These are phyloP conservation scores for Hypotaenidia philippensis DNA, from an alignment of 2,797 vertebrate species.

Conservation along the genomic window DNA sequence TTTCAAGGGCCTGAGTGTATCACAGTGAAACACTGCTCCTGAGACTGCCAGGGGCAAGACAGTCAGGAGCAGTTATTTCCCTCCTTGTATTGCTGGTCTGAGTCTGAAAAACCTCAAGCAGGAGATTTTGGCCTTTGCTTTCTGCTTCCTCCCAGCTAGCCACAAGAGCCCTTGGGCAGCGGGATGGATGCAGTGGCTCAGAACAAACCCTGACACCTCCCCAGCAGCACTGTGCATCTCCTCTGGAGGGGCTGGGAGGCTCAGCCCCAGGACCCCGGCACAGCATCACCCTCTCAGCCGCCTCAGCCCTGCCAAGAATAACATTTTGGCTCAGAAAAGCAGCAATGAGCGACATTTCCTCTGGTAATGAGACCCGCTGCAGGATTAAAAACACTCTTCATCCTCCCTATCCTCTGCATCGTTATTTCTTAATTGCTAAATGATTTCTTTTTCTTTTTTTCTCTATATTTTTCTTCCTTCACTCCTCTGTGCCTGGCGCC, in stretches of 20 bases:
- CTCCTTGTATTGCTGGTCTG: neutral
- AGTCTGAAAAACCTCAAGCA: neutral
- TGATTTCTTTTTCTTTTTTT: neutral
- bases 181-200: neutral
- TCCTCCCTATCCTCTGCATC: neutral
- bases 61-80: neutral
- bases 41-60: neutral
- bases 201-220: neutral
- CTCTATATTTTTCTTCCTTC: neutral
- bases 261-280: neutral
- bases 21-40: neutral
- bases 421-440: constrained; percentile 19
- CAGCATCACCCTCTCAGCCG: neutral
- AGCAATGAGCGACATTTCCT: neutral
- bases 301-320: neutral
- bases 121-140: neutral
- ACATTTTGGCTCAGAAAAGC: neutral
- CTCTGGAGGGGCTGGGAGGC: neutral
- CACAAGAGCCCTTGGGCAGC: neutral
- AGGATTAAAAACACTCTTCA: neutral
- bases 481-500: neutral
- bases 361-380: neutral
- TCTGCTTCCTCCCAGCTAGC: rapidly evolving
- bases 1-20: neutral
- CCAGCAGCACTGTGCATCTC: rapidly evolving